Percentiles rank a stretch among this genome's conserved stretches.
These are phyloP conservation scores for Phengaris alcon DNA, from an alignment of 2,888 invertebrate species.

Conservation along the genomic window DNA sequence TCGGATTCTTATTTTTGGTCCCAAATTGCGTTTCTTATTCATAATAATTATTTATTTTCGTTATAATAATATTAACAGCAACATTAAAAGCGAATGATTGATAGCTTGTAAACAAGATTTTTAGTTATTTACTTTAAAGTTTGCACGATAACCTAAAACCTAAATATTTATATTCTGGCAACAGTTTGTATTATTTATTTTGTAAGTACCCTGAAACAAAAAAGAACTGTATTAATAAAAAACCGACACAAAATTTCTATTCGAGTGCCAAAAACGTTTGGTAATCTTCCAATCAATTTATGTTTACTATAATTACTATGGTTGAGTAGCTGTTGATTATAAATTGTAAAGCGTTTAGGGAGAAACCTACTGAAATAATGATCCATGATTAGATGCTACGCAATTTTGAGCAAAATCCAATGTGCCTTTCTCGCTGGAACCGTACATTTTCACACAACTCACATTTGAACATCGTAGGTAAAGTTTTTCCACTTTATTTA, in stretches of 20 bases:
- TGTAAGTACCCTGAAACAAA: conserved; percentile 63
- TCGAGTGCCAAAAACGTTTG: not conserved
- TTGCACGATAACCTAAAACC: conserved; percentile 18
- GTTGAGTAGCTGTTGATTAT: not conserved
- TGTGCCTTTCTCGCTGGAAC: too few relatives aligned
- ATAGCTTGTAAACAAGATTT: not conserved
- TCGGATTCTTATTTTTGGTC: conserved; percentile 39
- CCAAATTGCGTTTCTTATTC: conserved; percentile 22
- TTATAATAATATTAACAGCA: not conserved
- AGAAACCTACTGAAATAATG: too few relatives aligned
- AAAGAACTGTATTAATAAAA: conserved; percentile 35
- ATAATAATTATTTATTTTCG: not conserved
- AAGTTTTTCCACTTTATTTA: too few relatives aligned
- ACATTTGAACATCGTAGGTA: too few relatives aligned
- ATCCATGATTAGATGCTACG: too few relatives aligned
- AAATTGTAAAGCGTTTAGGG: too few relatives aligned
- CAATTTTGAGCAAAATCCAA: too few relatives aligned
- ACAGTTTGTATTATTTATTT: conserved; percentile 29
- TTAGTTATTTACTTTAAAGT: not conserved
- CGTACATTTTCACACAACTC: too few relatives aligned
- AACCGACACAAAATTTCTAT: not conserved
- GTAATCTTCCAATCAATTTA: conserved; percentile 21
- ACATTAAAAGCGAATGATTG: conserved; percentile 17
- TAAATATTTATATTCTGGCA: conserved; percentile 31
- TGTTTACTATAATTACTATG: not conserved